Percentiles rank a stretch among this genome's conserved stretches.
Evolutionary conservation across 1,140 invertebrate species (phyloP).

Genomic region (Drosophila gunungcola): DNA sequence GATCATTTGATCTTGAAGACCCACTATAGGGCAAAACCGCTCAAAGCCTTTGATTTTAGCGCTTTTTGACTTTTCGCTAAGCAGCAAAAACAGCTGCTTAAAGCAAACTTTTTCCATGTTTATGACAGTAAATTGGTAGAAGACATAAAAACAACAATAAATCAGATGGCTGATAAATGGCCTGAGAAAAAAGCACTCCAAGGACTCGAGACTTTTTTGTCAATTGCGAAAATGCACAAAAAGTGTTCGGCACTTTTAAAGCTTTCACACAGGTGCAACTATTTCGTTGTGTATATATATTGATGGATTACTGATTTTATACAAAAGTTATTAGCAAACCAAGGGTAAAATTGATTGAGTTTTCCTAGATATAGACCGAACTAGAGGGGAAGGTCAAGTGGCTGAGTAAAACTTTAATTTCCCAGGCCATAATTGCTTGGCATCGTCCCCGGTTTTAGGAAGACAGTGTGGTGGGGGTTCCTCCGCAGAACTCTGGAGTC

Average conservation of each 20-base stretch:
- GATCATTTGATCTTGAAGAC: constrained; percentile 34
- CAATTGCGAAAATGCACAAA: constrained; percentile 4
- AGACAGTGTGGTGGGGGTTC: constrained; percentile 17
- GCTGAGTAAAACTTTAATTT: constrained; percentile 13
- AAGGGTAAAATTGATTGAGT: constrained; percentile 11
- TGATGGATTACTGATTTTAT: constrained; percentile 9
- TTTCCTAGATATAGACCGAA: background rate
- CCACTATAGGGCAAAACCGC: constrained; percentile 29
- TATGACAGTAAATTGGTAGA: constrained; percentile 40
- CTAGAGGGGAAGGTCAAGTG: too few relatives aligned
- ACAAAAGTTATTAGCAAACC: constrained; percentile 1
- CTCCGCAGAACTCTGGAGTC: constrained; percentile 7
- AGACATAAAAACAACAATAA: constrained; percentile 27
- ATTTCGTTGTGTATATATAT: background rate
- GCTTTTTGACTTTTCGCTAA: constrained; percentile 20
- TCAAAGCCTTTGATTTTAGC: constrained; percentile 30
- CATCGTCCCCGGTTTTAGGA: background rate
- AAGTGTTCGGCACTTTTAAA: background rate
- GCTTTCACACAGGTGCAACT: constrained; percentile 19
- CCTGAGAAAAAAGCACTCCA: constrained; percentile 36
- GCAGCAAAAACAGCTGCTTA: constrained; percentile 17
- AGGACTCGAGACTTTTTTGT: constrained; percentile 7
- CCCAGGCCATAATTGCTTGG: constrained; percentile 25
- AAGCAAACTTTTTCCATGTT: constrained; percentile 20
- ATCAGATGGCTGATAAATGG: constrained; percentile 25